A percentile compares a stretch with the other conserved stretches of the same genome.
Evolutionary conservation across 2,113 vertebrate genomes (phyloP).

Genomic region (Pterocles gutturalis): DNA sequence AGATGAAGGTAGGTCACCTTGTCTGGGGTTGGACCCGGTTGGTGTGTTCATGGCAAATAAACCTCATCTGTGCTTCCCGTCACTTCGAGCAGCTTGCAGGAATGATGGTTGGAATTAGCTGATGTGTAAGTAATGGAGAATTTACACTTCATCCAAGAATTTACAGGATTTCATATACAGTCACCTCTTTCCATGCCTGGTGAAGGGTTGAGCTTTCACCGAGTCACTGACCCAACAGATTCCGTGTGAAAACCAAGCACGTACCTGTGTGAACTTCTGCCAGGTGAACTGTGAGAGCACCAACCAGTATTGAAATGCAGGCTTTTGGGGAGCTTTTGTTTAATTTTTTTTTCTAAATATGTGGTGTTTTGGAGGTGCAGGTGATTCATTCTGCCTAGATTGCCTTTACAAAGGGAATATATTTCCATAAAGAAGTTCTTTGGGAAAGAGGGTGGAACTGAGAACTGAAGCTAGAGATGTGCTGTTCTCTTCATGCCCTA

Average conservation of each 20-base stretch:
- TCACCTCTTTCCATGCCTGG: too few relatives aligned
- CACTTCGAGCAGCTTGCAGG: too few relatives aligned
- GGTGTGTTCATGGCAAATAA: neutral
- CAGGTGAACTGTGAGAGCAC: neutral
- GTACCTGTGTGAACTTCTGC: neutral
- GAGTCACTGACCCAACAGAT: neutral
- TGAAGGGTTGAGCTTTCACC: neutral
- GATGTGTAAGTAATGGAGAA: neutral
- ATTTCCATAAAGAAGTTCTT: neutral
- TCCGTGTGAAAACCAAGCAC: neutral
- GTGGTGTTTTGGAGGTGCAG: neutral
- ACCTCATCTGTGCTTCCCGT: too few relatives aligned
- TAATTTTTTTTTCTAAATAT: neutral
- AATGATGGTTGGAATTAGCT: neutral
- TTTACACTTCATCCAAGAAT: neutral
- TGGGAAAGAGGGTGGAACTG: neutral
- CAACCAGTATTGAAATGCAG: neutral
- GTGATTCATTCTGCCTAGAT: neutral
- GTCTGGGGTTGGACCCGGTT: neutral
- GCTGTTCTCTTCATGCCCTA: neutral
- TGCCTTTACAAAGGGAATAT: neutral
- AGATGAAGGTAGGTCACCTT: neutral
- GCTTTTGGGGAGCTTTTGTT: neutral
- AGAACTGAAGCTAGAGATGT: neutral
- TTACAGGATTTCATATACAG: accelerated